phyloP scores from a whole-genome alignment of 2,113 vertebrate species.

The Amia ocellicauda region DNA sequence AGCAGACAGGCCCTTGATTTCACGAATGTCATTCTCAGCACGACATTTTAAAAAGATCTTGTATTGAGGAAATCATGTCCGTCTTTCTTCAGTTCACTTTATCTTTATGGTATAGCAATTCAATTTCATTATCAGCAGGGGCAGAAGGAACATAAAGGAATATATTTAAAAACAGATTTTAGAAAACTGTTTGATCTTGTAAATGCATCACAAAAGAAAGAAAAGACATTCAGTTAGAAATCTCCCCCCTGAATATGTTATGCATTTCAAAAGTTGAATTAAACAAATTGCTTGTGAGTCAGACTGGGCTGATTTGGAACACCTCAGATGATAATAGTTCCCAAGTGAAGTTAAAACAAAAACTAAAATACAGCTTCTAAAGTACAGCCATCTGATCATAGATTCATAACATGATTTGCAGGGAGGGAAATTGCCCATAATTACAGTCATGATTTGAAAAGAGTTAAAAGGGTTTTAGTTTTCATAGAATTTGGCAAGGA shows the following conservation, averaged over 20 bases:
- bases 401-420: too few species aligned
- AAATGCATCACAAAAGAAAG: conserved; percentile 28
- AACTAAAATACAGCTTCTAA: too few species aligned
- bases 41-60: conserved; percentile 34
- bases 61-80: conserved; percentile 25
- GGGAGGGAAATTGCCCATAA: too few species aligned
- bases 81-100: conserved; percentile 10
- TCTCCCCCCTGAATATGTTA: not conserved
- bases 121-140: conserved; percentile 38
- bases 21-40: not conserved
- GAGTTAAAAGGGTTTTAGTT: too few species aligned
- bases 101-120: conserved; percentile 21
- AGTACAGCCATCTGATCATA: too few species aligned
- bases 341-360: too few species aligned
- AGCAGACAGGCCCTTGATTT: not conserved
- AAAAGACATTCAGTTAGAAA: conserved; percentile 12
- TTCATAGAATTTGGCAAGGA: too few species aligned
- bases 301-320: too few species aligned
- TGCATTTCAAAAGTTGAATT: not conserved
- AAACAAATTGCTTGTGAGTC: not conserved
- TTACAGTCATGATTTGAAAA: too few species aligned
- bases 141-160: conserved; percentile 36
- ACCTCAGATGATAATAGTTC: too few species aligned
- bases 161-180: conserved; percentile 49
- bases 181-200: conserved; percentile 44